Evolutionary conservation across 2,797 vertebrate species (phyloP).

Genomic region (Rousettus madagascariensis): DNA sequence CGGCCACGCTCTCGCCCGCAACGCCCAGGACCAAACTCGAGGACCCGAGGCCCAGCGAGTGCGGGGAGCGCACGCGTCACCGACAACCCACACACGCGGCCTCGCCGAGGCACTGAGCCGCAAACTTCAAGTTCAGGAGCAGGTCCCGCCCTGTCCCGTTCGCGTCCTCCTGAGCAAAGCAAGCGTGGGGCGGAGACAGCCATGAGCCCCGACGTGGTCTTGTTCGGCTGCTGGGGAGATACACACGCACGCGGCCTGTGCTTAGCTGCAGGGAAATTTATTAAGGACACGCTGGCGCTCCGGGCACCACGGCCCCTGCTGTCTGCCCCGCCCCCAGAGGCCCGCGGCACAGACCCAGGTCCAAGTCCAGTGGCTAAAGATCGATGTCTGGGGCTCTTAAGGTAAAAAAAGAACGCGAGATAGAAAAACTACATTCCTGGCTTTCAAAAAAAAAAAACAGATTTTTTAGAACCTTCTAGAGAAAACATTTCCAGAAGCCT

Average conservation of each 20-base stretch:
- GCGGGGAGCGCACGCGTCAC: neutral
- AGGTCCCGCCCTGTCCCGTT: neutral
- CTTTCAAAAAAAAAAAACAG: neutral
- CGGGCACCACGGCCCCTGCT: neutral
- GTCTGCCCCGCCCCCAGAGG: rapidly evolving
- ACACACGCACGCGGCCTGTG: neutral
- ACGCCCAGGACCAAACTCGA: neutral
- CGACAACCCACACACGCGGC: neutral
- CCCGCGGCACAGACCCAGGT: neutral
- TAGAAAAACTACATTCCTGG: neutral
- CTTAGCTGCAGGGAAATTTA: constrained; percentile 31
- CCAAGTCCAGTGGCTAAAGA: neutral
- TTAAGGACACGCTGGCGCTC: neutral
- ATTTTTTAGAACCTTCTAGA: neutral
- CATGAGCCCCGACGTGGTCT: neutral
- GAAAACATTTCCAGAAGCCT: neutral
- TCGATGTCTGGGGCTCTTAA: too few relatives aligned
- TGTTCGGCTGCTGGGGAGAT: neutral
- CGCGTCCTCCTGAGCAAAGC: neutral
- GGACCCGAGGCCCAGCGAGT: neutral
- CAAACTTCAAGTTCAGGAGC: neutral
- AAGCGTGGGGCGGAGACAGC: neutral
- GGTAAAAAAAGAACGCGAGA: neutral
- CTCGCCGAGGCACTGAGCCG: neutral
- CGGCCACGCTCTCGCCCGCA: neutral